Conservation (phyloP, 2,888 invertebrate species). For the Agrilus mali region DNA sequence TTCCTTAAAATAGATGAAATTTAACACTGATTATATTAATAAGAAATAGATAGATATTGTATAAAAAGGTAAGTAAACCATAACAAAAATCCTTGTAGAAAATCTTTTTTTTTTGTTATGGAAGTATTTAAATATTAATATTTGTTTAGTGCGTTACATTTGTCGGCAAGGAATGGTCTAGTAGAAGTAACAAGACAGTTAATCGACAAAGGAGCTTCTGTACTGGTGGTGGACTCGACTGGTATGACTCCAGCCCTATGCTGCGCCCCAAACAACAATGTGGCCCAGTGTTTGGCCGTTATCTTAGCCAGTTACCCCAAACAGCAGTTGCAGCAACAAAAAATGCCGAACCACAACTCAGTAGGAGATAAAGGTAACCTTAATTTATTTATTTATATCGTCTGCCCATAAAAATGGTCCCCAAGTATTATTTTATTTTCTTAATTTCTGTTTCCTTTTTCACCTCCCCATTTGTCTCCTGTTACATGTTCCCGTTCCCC, state of each 20-base stretch:
- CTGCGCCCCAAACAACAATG: conserved; percentile 46
- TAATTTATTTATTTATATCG: neutral
- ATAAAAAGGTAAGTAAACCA: no score
- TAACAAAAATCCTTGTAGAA: no score
- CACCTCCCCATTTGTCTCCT: no score
- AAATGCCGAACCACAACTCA: neutral
- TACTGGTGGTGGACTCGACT: conserved; percentile 41
- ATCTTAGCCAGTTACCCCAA: conserved; percentile 29
- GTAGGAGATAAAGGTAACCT: neutral
- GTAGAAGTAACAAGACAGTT: conserved; percentile 45
- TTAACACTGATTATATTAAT: no score
- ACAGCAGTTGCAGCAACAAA: neutral
- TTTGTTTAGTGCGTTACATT: conserved; percentile 41
- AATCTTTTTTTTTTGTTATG: no score
- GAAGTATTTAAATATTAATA: no score
- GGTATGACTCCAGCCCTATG: conserved; percentile 51
- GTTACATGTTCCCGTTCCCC: neutral
- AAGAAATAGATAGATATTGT: no score
- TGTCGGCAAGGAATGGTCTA: conserved; percentile 47
- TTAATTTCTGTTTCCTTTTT: neutral
- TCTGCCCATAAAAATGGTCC: neutral
- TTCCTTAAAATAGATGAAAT: no score
- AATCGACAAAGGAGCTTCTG: conserved; percentile 44
- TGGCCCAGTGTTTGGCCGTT: conserved; percentile 48
- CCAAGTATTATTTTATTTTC: neutral